Evolutionary conservation across 64 coral and sea anemone genomes (phyloP).

Genomic region (Dendrophyllia cribrosa): DNA sequence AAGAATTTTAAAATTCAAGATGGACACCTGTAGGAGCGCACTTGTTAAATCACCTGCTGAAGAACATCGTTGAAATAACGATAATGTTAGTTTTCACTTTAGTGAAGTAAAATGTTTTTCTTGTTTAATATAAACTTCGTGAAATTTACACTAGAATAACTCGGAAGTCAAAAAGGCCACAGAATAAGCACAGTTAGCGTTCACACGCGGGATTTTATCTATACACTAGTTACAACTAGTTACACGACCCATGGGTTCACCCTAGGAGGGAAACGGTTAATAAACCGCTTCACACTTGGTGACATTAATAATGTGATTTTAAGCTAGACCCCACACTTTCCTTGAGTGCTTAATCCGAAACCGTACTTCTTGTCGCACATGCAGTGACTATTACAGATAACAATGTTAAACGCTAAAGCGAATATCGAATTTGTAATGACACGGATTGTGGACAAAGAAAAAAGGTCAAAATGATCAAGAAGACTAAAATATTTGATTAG

Average conservation of each 20-base stretch:
- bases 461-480: too few species aligned
- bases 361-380: too few species aligned
- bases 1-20: neutral
- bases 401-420: too few species aligned
- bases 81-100: neutral
- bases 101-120: neutral
- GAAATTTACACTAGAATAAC: neutral
- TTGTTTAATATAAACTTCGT: neutral
- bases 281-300: too few species aligned
- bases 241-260: neutral
- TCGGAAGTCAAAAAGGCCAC: neutral
- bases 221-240: neutral
- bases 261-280: neutral
- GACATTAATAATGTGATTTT: too few species aligned
- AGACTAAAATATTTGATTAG: too few species aligned
- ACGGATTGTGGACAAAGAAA: too few species aligned
- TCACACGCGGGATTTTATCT: neutral
- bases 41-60: neutral
- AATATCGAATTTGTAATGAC: too few species aligned
- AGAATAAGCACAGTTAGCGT: neutral
- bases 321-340: too few species aligned
- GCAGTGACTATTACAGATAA: too few species aligned
- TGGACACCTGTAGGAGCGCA: neutral
- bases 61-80: neutral
- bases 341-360: too few species aligned